Evolutionary conservation across 2,113 vertebrate species (phyloP), one percentile per base, ranked within the genome.

Genomic region (Neolamprologus fasciatus): DNA sequence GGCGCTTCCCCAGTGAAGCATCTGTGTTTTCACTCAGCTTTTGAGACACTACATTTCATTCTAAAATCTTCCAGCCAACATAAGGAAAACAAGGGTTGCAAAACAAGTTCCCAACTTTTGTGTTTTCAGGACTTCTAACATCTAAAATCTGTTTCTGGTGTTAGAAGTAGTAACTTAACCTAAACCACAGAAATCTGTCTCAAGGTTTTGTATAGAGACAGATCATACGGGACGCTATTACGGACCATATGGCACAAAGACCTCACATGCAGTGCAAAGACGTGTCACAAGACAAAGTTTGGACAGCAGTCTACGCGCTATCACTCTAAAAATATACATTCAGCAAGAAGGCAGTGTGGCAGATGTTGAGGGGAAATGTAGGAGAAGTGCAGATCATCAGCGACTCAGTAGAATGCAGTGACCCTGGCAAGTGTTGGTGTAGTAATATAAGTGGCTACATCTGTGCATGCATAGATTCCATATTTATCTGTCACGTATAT

Each of bases 291-390:
- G 76, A 82, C 58, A 80, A 87, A 53, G 54, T 86, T 76, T 87
- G 80, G 66, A 88, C 84, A 31, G 89, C 81, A 91, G 91, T 91
- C 92, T 91, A 92, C 7, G 91, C 89, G 85, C 82, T 66, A 86
- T 82, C 79, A 6, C 63, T 93, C 81, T 68, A 80, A 55, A 93
- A 93, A 94, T 92, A 94, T 88, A 94, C 94, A 90, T 89, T 57
- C n/a, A 55, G 58, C 78, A 40, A 35, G 87, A 26, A 7, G 68
- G 82, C 90, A 76, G 82, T 3, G 42, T 47, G 79, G 68, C 81
- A 83, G 54, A 79, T 58, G 42, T 47, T 31, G 26, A 8, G 26
- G 23, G 71, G 17, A 78, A 45, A 66, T 66, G 33, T 37, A 37
- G 16, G 54, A 57, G n/a, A 76, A 50, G 71, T 47, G 71, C 71